Evolutionary conservation across 2,113 vertebrate species (phyloP).

Genomic region (Cyprinodon variegatus): DNA sequence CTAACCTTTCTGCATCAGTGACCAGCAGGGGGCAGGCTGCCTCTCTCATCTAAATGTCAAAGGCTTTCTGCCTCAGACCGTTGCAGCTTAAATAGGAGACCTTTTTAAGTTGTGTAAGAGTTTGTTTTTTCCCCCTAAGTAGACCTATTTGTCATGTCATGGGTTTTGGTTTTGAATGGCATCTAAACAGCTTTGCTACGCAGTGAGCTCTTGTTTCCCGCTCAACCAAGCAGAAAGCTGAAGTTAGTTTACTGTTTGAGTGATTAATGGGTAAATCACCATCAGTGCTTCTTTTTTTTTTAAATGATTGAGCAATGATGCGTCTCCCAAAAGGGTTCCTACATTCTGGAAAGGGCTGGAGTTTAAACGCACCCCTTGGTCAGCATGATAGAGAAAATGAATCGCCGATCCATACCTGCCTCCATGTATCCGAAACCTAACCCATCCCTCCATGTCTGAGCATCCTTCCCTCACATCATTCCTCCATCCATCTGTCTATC

Average conservation of each 20-base stretch:
- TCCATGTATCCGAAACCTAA: not conserved
- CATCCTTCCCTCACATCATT: not conserved
- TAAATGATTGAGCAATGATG: conserved; percentile 25
- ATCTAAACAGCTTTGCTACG: conserved; percentile 40
- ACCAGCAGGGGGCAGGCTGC: conserved; percentile 71
- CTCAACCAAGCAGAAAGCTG: conserved; percentile 33
- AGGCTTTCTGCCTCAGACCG: conserved; percentile 22
- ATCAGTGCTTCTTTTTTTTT: conserved; percentile 8
- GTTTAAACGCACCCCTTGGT: not conserved
- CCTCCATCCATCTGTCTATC: not conserved
- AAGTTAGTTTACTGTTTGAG: conserved; percentile 36
- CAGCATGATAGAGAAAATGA: not conserved
- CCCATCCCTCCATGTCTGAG: not conserved
- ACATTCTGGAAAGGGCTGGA: not conserved
- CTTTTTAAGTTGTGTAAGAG: conserved; percentile 54
- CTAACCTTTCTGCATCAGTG: not conserved
- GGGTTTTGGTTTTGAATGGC: conserved; percentile 43
- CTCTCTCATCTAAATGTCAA: conserved; percentile 40
- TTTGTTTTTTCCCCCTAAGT: conserved; percentile 26
- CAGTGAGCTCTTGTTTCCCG: conserved; percentile 59
- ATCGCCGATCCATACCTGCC: not conserved
- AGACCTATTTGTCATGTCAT: conserved; percentile 50
- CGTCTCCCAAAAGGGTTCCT: conserved; percentile 17
- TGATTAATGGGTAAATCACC: conserved; percentile 46
- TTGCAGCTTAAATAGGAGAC: conserved; percentile 24